phyloP scores from a whole-genome alignment of 2,113 vertebrate genomes.

The Balaenoptera acutorostrata region DNA sequence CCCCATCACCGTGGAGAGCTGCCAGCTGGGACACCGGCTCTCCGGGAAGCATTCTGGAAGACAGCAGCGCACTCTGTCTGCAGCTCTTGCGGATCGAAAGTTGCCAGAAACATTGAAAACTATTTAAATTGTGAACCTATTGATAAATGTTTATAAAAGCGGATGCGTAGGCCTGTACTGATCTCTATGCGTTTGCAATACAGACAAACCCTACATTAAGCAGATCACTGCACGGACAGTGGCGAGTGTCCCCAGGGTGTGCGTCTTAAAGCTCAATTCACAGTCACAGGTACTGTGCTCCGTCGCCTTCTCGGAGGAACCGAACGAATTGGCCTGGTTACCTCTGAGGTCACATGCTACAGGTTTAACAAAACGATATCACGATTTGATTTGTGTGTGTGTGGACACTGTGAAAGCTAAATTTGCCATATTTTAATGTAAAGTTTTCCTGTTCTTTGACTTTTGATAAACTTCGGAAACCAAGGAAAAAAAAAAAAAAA shows the following conservation, averaged over 20 bases:
- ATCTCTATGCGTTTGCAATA: conserved; percentile 76
- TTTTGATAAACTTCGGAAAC: conserved; percentile 94
- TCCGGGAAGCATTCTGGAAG: conserved; percentile 26
- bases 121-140: conserved; percentile 72
- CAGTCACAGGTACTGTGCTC: conserved; percentile 69
- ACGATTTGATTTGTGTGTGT: conserved; percentile 81
- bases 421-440: conserved; percentile 93
- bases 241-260: conserved; percentile 63
- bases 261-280: conserved; percentile 69
- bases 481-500: neutral
- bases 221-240: conserved; percentile 41
- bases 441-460: conserved; percentile 94
- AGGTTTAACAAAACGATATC: conserved; percentile 79
- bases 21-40: neutral
- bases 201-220: conserved; percentile 67
- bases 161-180: conserved; percentile 73
- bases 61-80: conserved; percentile 69
- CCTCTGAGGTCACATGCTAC: conserved; percentile 78
- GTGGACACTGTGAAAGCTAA: conserved; percentile 82
- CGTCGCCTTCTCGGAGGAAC: conserved; percentile 69
- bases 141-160: conserved; percentile 76
- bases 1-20: neutral
- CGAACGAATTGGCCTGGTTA: conserved; percentile 78
- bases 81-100: conserved; percentile 66
- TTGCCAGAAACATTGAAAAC: conserved; percentile 62